Evolutionary conservation across 2,888 invertebrate genomes (phyloP).

Genomic region (Thecophora atra): DNA sequence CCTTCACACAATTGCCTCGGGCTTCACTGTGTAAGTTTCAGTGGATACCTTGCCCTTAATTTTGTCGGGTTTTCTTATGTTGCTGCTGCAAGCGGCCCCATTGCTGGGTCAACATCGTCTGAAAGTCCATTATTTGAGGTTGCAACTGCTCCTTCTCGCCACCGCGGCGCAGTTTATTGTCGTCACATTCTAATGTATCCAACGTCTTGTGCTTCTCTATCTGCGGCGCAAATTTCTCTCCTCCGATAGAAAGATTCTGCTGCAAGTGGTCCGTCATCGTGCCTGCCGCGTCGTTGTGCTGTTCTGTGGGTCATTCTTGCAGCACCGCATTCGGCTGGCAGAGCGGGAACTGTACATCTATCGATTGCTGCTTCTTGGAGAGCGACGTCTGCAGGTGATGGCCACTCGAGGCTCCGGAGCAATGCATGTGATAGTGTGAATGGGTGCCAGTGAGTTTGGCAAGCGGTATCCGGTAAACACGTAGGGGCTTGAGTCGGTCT

Average conservation of each 20-base stretch:
- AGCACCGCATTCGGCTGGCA: conserved; percentile 37
- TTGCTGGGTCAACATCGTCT: conserved; percentile 45
- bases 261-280: background rate
- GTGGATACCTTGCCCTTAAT: conserved; percentile 1
- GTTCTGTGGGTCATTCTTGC: conserved; percentile 38
- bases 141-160: conserved; percentile 20
- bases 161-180: conserved; percentile 44
- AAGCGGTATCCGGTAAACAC: conserved; percentile 59
- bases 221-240: background rate
- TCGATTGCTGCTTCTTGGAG: conserved; percentile 46
- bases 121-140: conserved; percentile 44
- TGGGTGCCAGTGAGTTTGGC: conserved; percentile 57
- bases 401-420: conserved; percentile 45
- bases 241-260: background rate
- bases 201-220: conserved; percentile 45
- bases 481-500: conserved; percentile 56
- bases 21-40: background rate
- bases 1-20: too few species aligned
- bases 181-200: conserved; percentile 45
- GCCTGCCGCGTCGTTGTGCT: background rate
- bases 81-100: conserved; percentile 47
- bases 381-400: conserved; percentile 11
- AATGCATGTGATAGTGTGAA: conserved; percentile 59
- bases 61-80: conserved; percentile 29
- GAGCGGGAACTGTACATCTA: conserved; percentile 45